Percentiles rank a stretch among this genome's conserved stretches.
phyloP scores from a whole-genome alignment of 2,888 invertebrate genomes.

The Vannuccia rotundouncinata region DNA sequence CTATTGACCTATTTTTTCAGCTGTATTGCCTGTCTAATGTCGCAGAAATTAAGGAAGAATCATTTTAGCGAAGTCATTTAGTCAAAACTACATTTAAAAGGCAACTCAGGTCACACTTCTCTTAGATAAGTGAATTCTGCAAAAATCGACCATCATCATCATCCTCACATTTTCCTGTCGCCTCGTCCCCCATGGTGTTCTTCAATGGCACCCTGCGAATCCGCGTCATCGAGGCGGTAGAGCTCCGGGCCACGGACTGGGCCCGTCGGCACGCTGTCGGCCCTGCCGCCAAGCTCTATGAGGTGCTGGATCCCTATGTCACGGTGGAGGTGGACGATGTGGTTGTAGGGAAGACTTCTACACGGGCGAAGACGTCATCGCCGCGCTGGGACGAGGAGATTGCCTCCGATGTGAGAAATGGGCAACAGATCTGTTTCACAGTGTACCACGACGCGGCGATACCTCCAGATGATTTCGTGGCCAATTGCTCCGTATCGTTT shows the following conservation, averaged over 20 bases:
- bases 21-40: too few species aligned
- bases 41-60: too few species aligned
- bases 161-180: too few species aligned
- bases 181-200: constrained; percentile 38
- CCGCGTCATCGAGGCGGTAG: constrained; percentile 30
- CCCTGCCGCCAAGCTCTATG: constrained; percentile 36
- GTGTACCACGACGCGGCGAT: constrained; percentile 39
- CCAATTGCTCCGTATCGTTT: constrained; percentile 31
- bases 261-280: constrained; percentile 37
- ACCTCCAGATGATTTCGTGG: constrained; percentile 38
- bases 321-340: constrained; percentile 34
- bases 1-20: too few species aligned
- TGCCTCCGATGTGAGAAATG: constrained; percentile 18
- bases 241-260: constrained; percentile 38
- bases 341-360: constrained; percentile 31
- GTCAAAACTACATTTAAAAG: too few species aligned
- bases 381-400: constrained; percentile 38
- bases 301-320: constrained; percentile 35
- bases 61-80: too few species aligned
- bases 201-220: constrained; percentile 37
- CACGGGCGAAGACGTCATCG: constrained; percentile 34
- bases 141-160: too few species aligned
- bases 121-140: too few species aligned
- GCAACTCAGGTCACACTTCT: too few species aligned
- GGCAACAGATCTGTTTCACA: constrained; percentile 30